Evolutionary conservation across 2,797 vertebrate species (phyloP), one percentile per base, ranked within the genome.

Genomic region (Takifugu ocellatus): DNA sequence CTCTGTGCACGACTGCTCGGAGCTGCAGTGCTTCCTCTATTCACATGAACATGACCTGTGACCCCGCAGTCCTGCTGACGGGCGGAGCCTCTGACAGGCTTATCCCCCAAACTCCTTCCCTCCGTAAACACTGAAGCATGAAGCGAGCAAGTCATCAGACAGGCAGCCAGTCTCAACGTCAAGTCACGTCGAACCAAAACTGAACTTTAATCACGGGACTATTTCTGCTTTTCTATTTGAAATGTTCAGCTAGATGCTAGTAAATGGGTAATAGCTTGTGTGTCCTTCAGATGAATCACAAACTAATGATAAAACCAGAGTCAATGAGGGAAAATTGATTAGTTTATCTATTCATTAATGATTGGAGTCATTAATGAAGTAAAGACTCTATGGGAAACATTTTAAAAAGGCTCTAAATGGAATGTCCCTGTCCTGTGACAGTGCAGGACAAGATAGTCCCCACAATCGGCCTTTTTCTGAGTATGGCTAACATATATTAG

Each of bases 11-110:
- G 11, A 52, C 60, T 62, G 70, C 68, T 55, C 31, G 27, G 48
- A 69, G 61, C 63, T 33, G 53, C 59, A 68, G 54, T 59, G 45
- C 8, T 51, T 72, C 58, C 59, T 52, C 65, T 44, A 59, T 61
- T 56, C 59, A 25, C 65, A 66, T 68, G 50, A 62, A 26, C 49
- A 14, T 79, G 70, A 75, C 62, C 79, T 68, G 25, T 78, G 84
- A 87, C 81, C 84, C 43, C 25, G 25, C 51, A 68, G 61, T 69
- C 63, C 49, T 65, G 46, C 51, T 75, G 79, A 79, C 60, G 46
- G 64, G 56, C 58, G 15, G 44, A 75, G 59, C 31, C 56, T 68
- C 72, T 77, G 81, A 81, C 83, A 80, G 81, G 56, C 61, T 27
- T 33, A 51, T 77, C 59, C 54, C 54, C 66, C 45, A 63, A 53